A percentile compares a stretch with the other conserved stretches of the same genome.
Conservation (phyloP, 2,113 vertebrate species). For the Chiloscyllium plagiosum region DNA sequence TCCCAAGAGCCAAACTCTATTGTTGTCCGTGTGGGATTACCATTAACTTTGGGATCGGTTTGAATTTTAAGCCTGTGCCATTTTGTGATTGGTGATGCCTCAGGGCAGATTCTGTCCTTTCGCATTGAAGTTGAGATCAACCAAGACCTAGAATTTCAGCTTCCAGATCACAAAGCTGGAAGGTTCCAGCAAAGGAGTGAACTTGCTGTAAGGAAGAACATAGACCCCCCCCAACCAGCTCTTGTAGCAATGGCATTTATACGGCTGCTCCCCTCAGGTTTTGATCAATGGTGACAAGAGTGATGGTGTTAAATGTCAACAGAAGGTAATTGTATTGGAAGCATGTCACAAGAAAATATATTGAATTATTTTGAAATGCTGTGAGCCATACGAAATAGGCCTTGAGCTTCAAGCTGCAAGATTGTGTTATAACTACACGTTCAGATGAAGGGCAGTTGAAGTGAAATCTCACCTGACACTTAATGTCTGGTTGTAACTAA, state of each 20-base stretch:
- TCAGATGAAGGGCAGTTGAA: neutral
- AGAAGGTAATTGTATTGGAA: neutral
- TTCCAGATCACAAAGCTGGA: neutral
- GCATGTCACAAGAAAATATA: neutral
- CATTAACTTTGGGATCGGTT: neutral
- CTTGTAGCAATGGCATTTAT: neutral
- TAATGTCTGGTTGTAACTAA: neutral
- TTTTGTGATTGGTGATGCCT: neutral
- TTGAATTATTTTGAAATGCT: neutral
- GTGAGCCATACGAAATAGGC: neutral
- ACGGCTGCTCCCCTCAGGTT: neutral
- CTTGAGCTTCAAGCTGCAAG: neutral
- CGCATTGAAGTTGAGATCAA: neutral
- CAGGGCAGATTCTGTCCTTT: neutral
- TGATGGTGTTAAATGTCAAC: neutral
- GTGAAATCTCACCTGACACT: neutral
- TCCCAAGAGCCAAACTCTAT: neutral
- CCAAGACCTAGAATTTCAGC: neutral
- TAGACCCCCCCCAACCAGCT: neutral
- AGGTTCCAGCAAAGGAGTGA: neutral
- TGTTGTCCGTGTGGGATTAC: no score
- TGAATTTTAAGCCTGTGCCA: neutral
- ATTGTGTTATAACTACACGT: neutral
- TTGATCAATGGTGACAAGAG: neutral
- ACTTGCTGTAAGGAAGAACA: neutral